Percentiles rank a stretch among this genome's conserved stretches.
Evolutionary conservation across 2,113 vertebrate genomes (phyloP).

Genomic region (Platichthys flesus): DNA sequence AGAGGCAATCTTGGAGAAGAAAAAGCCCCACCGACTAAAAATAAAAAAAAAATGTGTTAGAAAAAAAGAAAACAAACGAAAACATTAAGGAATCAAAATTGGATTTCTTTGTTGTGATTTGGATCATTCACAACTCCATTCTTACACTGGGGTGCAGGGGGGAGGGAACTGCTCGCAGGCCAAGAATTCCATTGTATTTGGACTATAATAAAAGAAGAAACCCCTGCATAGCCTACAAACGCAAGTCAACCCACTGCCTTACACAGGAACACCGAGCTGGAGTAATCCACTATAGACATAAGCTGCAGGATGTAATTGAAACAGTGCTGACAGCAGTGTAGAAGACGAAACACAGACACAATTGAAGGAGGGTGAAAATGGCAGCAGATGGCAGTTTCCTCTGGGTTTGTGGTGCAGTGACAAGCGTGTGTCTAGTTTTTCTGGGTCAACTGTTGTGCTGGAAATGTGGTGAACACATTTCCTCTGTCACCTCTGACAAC

Average conservation of each 20-base stretch:
- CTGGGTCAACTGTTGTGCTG: conserved; percentile 50
- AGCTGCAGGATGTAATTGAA: conserved; percentile 80
- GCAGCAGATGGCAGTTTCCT: conserved; percentile 77
- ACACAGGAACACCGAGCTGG: conserved; percentile 57
- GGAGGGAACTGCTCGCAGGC: conserved; percentile 60
- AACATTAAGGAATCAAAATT: conserved; percentile 64
- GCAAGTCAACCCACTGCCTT: conserved; percentile 59
- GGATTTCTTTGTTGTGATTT: conserved; percentile 68
- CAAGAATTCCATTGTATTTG: conserved; percentile 74
- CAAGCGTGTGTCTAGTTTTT: conserved; percentile 57
- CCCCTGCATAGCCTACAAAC: conserved; percentile 66
- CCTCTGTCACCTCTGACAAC: conserved; percentile 45
- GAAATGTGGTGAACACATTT: conserved; percentile 41
- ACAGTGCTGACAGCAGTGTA: conserved; percentile 72
- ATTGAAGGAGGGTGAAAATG: conserved; percentile 64
- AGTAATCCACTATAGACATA: conserved; percentile 79
- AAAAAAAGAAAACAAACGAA: conserved; percentile 38
- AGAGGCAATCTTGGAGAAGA: conserved; percentile 66
- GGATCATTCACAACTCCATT: conserved; percentile 65
- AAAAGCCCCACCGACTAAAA: conserved; percentile 64
- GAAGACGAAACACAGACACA: conserved; percentile 67
- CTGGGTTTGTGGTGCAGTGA: conserved; percentile 58
- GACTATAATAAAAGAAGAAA: conserved; percentile 70
- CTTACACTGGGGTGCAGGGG: conserved; percentile 39
- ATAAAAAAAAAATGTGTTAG: conserved; percentile 62